Evolutionary conservation across 2,888 invertebrate species (phyloP).

Genomic region (Oithona nana): DNA sequence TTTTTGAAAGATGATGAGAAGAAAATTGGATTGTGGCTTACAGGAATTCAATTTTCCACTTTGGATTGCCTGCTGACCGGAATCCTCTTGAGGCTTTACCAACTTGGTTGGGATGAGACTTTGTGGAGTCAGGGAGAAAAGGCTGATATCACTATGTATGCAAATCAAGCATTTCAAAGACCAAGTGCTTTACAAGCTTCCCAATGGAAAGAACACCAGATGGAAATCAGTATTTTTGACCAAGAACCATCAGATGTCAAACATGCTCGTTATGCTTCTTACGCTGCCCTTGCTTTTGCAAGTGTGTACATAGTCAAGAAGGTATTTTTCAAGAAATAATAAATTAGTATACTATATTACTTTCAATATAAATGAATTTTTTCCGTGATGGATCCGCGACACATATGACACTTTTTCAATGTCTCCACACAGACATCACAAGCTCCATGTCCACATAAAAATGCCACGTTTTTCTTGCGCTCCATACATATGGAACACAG

Average conservation of each 20-base stretch:
- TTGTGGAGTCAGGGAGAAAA: background rate
- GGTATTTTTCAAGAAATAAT: background rate
- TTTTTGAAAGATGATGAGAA: background rate
- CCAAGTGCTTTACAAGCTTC: background rate
- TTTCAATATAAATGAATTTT: slow-evolving; percentile 44
- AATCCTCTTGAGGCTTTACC: slow-evolving; percentile 2
- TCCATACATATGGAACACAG: slow-evolving; percentile 78
- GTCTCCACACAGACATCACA: slow-evolving; percentile 63
- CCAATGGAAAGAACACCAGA: background rate
- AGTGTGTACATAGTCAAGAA: background rate
- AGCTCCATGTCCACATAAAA: slow-evolving; percentile 70
- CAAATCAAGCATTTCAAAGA: background rate
- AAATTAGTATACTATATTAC: too few relatives aligned
- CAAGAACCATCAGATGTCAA: background rate
- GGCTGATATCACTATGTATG: background rate
- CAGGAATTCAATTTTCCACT: background rate
- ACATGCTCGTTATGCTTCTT: background rate
- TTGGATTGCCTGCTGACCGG: background rate
- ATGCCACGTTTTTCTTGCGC: slow-evolving; percentile 54
- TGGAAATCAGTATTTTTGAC: background rate
- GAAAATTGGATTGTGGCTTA: background rate
- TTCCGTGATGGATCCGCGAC: slow-evolving; percentile 51
- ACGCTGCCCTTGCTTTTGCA: background rate
- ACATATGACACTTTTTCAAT: slow-evolving; percentile 67
- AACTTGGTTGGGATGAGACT: slow-evolving; percentile 8